A percentile compares a stretch with the other conserved stretches of the same genome.
These are phyloP conservation scores for Synanthedon andrenaeformis DNA, from an alignment of 2,888 invertebrate species.

Conservation along the genomic window DNA sequence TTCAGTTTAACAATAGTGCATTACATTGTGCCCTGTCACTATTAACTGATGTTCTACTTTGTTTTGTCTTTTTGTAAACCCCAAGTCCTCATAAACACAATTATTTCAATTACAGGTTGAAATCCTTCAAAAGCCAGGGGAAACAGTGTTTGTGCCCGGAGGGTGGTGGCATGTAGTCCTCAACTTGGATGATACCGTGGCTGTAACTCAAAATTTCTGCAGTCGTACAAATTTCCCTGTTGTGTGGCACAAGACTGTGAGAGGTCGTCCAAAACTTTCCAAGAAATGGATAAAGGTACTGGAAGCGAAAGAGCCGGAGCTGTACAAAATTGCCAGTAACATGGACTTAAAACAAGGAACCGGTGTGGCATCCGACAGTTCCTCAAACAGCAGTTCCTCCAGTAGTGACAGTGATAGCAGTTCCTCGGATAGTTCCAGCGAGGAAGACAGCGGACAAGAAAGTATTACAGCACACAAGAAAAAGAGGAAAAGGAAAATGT, in stretches of 20 bases:
- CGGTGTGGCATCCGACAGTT: slow-evolving; percentile 94
- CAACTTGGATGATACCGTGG: slow-evolving; percentile 95
- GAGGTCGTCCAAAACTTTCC: slow-evolving; percentile 95
- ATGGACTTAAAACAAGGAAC: slow-evolving; percentile 89
- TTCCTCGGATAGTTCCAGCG: slow-evolving; percentile 66
- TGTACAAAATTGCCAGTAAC: slow-evolving; percentile 82
- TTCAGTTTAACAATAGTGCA: too few relatives aligned
- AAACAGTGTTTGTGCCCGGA: slow-evolving; percentile 97
- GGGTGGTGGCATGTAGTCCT: slow-evolving; percentile 99
- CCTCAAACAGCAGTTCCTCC: slow-evolving; percentile 88
- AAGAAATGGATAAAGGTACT: slow-evolving; percentile 87
- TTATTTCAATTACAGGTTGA: slow-evolving; percentile 74
- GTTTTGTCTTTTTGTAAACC: too few relatives aligned
- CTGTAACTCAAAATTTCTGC: slow-evolving; percentile 98
- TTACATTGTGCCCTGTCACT: too few relatives aligned
- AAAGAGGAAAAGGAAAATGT: slow-evolving; percentile 75
- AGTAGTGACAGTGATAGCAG: slow-evolving; percentile 74
- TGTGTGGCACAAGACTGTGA: slow-evolving; percentile 97
- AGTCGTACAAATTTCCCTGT: slow-evolving; percentile 96
- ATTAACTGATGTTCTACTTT: too few relatives aligned
- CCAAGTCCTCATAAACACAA: too few relatives aligned
- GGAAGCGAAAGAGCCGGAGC: slow-evolving; percentile 78
- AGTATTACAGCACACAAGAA: slow-evolving; percentile 88
- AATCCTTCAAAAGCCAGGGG: slow-evolving; percentile 94
- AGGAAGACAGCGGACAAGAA: slow-evolving; percentile 88